These are phyloP conservation scores for Channa maculata DNA, from an alignment of 2,113 vertebrate species.

Conservation along the genomic window DNA sequence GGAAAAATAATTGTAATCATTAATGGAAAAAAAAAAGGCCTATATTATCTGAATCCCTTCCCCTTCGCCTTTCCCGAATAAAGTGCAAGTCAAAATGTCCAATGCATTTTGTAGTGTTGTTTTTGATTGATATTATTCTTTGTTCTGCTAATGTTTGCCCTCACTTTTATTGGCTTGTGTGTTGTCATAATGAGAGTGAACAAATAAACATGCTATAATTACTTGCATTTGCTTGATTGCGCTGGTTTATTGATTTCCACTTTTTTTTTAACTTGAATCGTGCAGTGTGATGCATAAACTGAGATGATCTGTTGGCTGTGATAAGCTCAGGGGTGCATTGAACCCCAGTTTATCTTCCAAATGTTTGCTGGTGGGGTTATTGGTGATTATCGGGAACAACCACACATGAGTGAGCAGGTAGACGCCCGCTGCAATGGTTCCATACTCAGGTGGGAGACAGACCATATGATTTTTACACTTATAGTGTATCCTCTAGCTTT, in stretches of 20 bases:
- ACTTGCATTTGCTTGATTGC: conserved; percentile 42
- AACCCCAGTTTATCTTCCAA: conserved; percentile 14
- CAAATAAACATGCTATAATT: conserved; percentile 39
- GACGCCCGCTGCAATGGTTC: background rate
- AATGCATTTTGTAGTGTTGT: background rate
- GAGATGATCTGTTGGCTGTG: conserved; percentile 2
- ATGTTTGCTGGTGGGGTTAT: background rate
- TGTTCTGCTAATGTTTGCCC: background rate
- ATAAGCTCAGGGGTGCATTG: conserved; percentile 8
- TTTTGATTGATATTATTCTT: background rate
- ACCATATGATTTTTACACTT: conserved; percentile 10
- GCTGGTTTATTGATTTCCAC: conserved; percentile 18
- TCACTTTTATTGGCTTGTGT: background rate
- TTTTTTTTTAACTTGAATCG: background rate
- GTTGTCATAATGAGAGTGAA: conserved; percentile 28
- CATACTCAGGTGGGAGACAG: conserved; percentile 13
- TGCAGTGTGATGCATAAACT: background rate
- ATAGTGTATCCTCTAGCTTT: conserved; percentile 43
- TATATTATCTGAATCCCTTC: background rate
- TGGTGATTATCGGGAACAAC: conserved; percentile 15
- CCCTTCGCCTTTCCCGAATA: background rate
- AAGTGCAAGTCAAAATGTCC: too few species aligned
- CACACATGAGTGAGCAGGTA: background rate
- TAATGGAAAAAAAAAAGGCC: background rate
- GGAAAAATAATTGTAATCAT: background rate